Evolutionary conservation across 2,888 invertebrate species (phyloP).

Genomic region (Agonopterix heracliana): DNA sequence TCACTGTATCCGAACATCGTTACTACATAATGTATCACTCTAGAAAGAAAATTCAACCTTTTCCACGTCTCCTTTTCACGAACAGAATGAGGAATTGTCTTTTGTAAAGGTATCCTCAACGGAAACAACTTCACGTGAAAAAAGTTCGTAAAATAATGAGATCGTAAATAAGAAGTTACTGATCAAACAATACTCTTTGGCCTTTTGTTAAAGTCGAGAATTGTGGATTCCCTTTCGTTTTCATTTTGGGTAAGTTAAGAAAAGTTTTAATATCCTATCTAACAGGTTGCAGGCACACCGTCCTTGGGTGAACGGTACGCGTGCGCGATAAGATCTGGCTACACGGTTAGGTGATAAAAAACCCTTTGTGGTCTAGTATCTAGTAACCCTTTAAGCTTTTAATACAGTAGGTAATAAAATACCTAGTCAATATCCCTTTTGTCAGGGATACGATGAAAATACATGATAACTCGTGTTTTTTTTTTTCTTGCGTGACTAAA

Average conservation of each 20-base stretch:
- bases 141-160: constrained; percentile 33
- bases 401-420: too few relatives aligned
- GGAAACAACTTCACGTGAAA: constrained; percentile 19
- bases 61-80: constrained; percentile 19
- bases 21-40: constrained; percentile 17
- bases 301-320: too few relatives aligned
- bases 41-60: constrained; percentile 25
- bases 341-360: not conserved
- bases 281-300: not conserved
- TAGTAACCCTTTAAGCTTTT: too few relatives aligned
- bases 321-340: too few relatives aligned
- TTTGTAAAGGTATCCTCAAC: constrained; percentile 18
- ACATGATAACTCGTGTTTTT: too few relatives aligned
- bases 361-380: not conserved
- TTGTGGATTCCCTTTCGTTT: not conserved
- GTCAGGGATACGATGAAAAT: too few relatives aligned
- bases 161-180: constrained; percentile 28
- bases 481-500: too few relatives aligned
- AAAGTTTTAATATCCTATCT: not conserved
- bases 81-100: constrained; percentile 24
- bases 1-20: not conserved
- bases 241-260: not conserved
- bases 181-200: constrained; percentile 28
- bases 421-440: too few relatives aligned
- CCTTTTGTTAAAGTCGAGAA: not conserved